These are phyloP conservation scores for Mythimna impura DNA, from an alignment of 2,888 invertebrate genomes.

Conservation along the genomic window DNA sequence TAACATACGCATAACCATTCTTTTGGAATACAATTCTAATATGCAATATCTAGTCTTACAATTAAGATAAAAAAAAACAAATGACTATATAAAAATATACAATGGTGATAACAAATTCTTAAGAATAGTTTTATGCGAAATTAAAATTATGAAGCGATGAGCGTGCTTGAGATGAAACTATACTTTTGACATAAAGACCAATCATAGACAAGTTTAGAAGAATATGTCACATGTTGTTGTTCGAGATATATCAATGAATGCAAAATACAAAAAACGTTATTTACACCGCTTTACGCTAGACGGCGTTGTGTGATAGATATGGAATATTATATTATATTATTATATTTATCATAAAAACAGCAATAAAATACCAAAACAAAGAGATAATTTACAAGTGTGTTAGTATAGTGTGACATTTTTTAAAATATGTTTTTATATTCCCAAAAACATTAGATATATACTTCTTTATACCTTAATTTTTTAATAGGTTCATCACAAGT, in stretches of 20 bases:
- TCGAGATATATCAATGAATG: slow-evolving; percentile 5
- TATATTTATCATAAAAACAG: slow-evolving; percentile 5
- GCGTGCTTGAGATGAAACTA: slow-evolving; percentile 40
- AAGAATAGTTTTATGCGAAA: slow-evolving; percentile 56
- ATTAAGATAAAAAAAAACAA: slow-evolving; percentile 74
- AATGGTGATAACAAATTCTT: slow-evolving; percentile 75
- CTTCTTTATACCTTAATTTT: background rate
- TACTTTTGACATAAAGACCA: background rate
- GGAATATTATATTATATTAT: too few relatives aligned
- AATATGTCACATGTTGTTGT: background rate
- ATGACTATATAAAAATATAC: slow-evolving; percentile 84
- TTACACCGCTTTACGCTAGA: too few relatives aligned
- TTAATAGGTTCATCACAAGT: slow-evolving; percentile 46
- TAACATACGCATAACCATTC: slow-evolving; percentile 70
- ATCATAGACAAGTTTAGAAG: background rate
- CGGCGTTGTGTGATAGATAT: too few relatives aligned
- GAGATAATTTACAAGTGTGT: slow-evolving; percentile 30
- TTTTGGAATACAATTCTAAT: slow-evolving; percentile 79
- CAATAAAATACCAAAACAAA: background rate
- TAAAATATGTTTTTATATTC: background rate
- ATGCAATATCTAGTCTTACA: slow-evolving; percentile 68
- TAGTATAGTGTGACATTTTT: background rate
- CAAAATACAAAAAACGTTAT: slow-evolving; percentile 15
- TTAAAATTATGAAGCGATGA: slow-evolving; percentile 40
- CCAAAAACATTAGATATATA: background rate